A percentile compares a stretch with the other conserved stretches of the same genome.
Conservation (phyloP, 2,113 vertebrate species). For the Dendrocopos noguchii region DNA sequence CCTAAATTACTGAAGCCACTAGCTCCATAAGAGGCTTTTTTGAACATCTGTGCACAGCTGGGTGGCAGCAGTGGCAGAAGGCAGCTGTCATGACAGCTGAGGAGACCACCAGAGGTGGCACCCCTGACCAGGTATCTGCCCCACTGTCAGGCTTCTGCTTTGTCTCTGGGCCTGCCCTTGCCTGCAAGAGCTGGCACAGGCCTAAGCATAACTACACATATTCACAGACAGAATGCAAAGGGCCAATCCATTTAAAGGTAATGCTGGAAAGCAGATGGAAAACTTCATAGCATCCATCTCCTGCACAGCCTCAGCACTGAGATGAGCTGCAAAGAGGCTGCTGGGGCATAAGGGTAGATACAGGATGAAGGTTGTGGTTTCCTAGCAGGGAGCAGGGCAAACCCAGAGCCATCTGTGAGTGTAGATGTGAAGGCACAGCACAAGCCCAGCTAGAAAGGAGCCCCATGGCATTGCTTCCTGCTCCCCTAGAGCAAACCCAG, state of each 20-base stretch:
- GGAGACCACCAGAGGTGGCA: not conserved
- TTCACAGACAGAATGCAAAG: not conserved
- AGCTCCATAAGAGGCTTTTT: not conserved
- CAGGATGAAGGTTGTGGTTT: fast-evolving
- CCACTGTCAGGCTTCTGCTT: not conserved
- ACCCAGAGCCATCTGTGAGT: not conserved
- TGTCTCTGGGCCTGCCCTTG: not conserved
- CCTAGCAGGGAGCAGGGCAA: not conserved
- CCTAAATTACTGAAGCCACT: not conserved
- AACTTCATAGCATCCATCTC: not conserved
- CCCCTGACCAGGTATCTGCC: not conserved
- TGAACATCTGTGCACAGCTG: not conserved
- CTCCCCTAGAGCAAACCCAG: not conserved
- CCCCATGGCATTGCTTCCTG: fast-evolving
- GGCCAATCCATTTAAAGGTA: not conserved
- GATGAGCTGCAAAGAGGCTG: not conserved
- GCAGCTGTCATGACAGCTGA: not conserved
- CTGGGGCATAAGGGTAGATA: not conserved
- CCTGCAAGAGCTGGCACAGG: not conserved
- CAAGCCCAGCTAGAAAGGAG: not conserved
- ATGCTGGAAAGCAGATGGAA: not conserved
- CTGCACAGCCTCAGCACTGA: fast-evolving
- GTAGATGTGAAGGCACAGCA: not conserved
- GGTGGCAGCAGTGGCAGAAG: not conserved
- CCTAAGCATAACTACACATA: not conserved